phyloP scores from a whole-genome alignment of 1,140 invertebrate species.

The Hycleus phaleratus region DNA sequence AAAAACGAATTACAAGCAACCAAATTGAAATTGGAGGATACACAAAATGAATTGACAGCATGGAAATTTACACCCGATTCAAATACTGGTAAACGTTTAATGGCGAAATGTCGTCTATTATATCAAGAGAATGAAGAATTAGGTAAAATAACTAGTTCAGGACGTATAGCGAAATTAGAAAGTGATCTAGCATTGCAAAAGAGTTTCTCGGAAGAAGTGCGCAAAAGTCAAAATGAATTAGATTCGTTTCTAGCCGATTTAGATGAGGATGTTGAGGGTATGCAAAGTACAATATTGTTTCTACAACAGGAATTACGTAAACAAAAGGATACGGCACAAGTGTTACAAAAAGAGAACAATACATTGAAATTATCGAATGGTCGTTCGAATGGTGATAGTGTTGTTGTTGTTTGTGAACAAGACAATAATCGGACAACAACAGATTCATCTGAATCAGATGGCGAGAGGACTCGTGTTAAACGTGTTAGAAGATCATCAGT shows the following conservation, averaged over 20 bases:
- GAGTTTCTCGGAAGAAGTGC: constrained; percentile 92
- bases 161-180: constrained; percentile 90
- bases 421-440: constrained; percentile 28
- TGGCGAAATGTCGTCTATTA: constrained; percentile 94
- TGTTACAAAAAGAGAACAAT: constrained; percentile 37
- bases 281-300: constrained; percentile 94
- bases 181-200: constrained; percentile 92
- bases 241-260: constrained; percentile 93
- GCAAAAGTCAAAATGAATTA: constrained; percentile 92
- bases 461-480: constrained; percentile 45
- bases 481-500: constrained; percentile 61
- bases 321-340: constrained; percentile 53
- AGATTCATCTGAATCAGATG: constrained; percentile 42
- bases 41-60: constrained; percentile 93
- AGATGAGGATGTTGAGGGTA: constrained; percentile 95
- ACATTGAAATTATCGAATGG: constrained; percentile 25
- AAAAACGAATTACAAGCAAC: constrained; percentile 84
- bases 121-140: constrained; percentile 98
- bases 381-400: constrained; percentile 32
- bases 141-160: constrained; percentile 91
- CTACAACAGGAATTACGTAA: constrained; percentile 86
- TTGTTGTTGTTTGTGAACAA: constrained; percentile 35
- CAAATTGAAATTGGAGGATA: constrained; percentile 89
- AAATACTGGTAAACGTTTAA: constrained; percentile 93
- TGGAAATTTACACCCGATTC: constrained; percentile 99